Percentiles rank a stretch among this genome's conserved stretches.
Evolutionary conservation across 2,888 invertebrate species (phyloP).

Genomic region (Entomobrya proxima): DNA sequence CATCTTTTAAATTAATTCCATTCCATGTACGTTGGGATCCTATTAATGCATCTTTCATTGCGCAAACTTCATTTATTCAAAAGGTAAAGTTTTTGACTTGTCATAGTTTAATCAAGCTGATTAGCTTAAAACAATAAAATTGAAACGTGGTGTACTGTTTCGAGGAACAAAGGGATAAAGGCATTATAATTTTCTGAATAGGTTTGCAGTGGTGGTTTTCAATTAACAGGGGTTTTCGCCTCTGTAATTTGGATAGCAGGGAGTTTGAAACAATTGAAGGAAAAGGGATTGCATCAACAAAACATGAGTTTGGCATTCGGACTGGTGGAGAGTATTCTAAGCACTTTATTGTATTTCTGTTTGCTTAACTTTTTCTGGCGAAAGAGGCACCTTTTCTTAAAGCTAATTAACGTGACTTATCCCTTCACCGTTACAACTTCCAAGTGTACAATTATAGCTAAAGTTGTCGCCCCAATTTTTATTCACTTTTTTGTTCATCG

Average conservation of each 20-base stretch:
- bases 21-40: neutral
- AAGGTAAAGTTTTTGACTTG: neutral
- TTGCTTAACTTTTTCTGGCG: neutral
- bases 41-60: neutral
- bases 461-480: neutral
- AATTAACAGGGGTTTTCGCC: neutral
- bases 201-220: neutral
- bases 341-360: neutral
- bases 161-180: no score
- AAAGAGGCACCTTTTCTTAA: neutral
- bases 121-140: no score
- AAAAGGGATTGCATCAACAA: neutral
- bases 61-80: neutral
- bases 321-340: neutral
- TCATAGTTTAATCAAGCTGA: neutral
- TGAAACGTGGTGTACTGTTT: no score
- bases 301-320: neutral
- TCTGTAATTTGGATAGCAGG: neutral
- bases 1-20: neutral
- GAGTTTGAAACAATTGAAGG: neutral
- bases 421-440: neutral
- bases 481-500: neutral
- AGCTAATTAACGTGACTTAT: neutral
- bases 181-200: neutral
- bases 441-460: neutral